Evolutionary conservation across 92 coral and sea anemone genomes (phyloP), one percentile per base, ranked within the genome.

Genomic region (Paramuricea clavata): DNA sequence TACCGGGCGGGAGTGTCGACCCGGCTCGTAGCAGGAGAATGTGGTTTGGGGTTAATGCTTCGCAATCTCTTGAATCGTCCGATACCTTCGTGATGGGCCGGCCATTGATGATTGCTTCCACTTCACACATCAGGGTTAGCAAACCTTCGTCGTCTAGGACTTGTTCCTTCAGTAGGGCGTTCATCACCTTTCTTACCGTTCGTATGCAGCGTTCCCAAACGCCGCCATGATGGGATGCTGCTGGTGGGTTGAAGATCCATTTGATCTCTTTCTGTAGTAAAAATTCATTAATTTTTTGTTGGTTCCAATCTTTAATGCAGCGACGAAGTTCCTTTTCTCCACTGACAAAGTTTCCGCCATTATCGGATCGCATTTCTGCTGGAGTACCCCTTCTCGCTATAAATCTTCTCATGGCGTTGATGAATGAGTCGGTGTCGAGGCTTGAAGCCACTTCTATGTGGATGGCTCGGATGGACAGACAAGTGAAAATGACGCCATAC

Each of bases 21-120:
- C 91, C 91, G 27, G 88, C 74, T n/a, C 87, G 81, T 5, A 89
- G 89, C 56, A 89, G 73, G 21, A 89, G 89, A 26, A 89, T 89
- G 71, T 89, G 86, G 49, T 76, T 89, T 8, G 92, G 92, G 32
- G 89, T 84, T 31, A 89, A 67, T 3, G 86, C 84, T 26, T 62
- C 32, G 16, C 56, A 77, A 83, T 89, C 92, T 13, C 44, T 76
- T 21, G 89, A 89, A 32, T 89, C 92, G 19, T 89, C 89, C 0
- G 92, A 84, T 47, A 76, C 32, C 28, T 61, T 68, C 6, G 92
- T 89, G 54, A 89, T 44, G 41, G 89, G 92, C 2, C 92, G 71
- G n/a, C 86, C 85, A 33, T 88, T 88, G 28, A 88, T 42, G 30
- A 89, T 83, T 12, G 76, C 68, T 62, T 89, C 92, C 0, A 89